A percentile compares a stretch with the other conserved stretches of the same genome.
Conservation (phyloP, 2,113 vertebrate species). For the Pterocles orientalis region DNA sequence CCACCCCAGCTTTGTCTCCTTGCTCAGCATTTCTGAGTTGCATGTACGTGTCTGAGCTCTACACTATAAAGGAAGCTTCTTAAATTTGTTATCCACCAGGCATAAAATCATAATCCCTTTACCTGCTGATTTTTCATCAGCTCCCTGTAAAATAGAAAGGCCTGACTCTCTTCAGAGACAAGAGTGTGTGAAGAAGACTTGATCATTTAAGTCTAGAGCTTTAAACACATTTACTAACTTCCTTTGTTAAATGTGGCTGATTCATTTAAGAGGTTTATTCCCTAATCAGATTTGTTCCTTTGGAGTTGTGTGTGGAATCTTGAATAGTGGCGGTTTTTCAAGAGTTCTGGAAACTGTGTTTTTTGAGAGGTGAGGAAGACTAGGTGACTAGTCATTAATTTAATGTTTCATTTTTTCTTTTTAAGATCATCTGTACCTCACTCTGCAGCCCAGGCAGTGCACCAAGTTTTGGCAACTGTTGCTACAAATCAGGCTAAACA, state of each 20-base stretch:
- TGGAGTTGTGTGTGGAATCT: constrained; percentile 6
- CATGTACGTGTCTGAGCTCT: neutral
- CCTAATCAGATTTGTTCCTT: constrained; percentile 60
- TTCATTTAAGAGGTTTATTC: constrained; percentile 65
- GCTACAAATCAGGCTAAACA: constrained; percentile 82
- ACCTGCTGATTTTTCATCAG: constrained; percentile 51
- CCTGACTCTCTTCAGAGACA: constrained; percentile 18
- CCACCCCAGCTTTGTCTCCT: neutral
- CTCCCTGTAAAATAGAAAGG: constrained; percentile 1
- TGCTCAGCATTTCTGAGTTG: constrained; percentile 18
- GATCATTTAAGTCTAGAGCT: constrained; percentile 11
- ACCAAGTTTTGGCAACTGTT: constrained; percentile 78
- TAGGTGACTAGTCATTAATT: neutral
- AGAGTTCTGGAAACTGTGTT: neutral
- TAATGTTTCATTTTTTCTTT: neutral
- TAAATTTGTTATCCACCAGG: constrained; percentile 52
- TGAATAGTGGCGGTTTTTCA: neutral
- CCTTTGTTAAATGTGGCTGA: constrained; percentile 39
- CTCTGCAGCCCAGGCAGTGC: constrained; percentile 76
- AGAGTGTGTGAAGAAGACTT: constrained; percentile 2
- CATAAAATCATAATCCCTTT: constrained; percentile 62
- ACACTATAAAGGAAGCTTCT: constrained; percentile 14
- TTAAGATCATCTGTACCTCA: constrained; percentile 79
- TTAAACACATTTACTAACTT: constrained; percentile 23
- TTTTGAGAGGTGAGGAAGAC: neutral